Evolutionary conservation across 2,888 invertebrate species (phyloP), one percentile per base, ranked within the genome.

Genomic region (Andrena fulva): DNA sequence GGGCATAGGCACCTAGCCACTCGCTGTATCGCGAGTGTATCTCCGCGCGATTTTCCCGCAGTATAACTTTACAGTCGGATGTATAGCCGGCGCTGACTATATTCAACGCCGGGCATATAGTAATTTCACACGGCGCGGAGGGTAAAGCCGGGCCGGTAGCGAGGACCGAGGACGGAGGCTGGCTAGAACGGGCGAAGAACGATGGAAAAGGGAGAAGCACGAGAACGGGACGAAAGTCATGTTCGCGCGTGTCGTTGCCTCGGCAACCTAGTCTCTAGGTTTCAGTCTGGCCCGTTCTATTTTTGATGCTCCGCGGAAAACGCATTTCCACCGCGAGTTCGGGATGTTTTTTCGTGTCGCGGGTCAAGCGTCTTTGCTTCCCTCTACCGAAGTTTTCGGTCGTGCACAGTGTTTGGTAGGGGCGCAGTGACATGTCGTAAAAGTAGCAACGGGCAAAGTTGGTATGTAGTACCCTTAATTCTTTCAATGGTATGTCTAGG

Each of bases 211-310:
- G 20, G 33, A 54, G 31, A 52, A 42, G 33, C 54, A 54, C 50
- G 54, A 63, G n/a, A 59, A 52, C 63, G 60, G 78, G 59, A 70
- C 54, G 71, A 73, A 79, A 82, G 31, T 64, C 56, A 42, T 80
- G 75, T 59, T 71, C 69, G 88, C 86, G 81, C 90, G 91, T 90
- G 90, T 90, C 89, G 91, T 91, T 90, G 87, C 89, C 91, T 78
- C 78, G 90, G 90, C 85, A 90, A 91, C 90, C 84, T 82, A 78
- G 74, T 66, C 69, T 87, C 82, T 87, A 80, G 84, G 77, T 83
- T 79, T 85, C 79, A 35, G 71, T 78, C 87, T 66, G 79, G 85
- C 79, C 77, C 77, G 79, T 85, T 87, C 90, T 90, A 90, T 90
- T 90, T 90, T 90, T 85, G 89, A 88, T 84, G 79, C 79, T 42